Conservation (phyloP, 2,797 vertebrate species). For the Echiichthys vipera region DNA sequence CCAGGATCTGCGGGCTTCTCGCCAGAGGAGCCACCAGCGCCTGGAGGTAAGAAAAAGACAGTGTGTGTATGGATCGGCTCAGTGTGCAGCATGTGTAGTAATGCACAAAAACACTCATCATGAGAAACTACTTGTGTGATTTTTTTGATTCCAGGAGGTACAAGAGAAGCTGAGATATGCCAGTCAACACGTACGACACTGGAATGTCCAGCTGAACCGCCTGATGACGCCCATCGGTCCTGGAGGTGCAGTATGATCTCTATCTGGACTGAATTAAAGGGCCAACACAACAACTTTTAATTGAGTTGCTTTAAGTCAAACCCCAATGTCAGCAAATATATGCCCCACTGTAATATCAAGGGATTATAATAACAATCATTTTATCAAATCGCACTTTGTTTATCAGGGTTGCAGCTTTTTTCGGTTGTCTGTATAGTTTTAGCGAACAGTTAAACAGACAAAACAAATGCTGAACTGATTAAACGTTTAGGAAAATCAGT, state of each 20-base stretch:
- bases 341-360: neutral
- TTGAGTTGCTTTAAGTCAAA: neutral
- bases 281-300: neutral
- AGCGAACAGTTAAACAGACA: neutral
- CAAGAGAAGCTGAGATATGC: constrained; percentile 81
- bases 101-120: too few relatives aligned
- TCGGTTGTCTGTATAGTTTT: neutral
- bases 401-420: too few relatives aligned
- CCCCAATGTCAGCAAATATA: neutral
- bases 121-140: neutral
- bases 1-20: constrained; percentile 71
- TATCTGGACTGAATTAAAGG: neutral
- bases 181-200: constrained; percentile 81
- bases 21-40: constrained; percentile 75
- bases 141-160: constrained; percentile 73
- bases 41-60: constrained; percentile 66
- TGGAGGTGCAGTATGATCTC: constrained; percentile 72
- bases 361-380: too few relatives aligned
- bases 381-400: too few relatives aligned
- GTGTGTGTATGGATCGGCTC: neutral
- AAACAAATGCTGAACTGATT: too few relatives aligned
- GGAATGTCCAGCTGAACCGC: constrained; percentile 86
- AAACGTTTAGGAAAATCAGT: too few relatives aligned
- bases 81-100: neutral
- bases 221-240: constrained; percentile 85